Evolutionary conservation across 2,113 vertebrate species (phyloP), one percentile per base, ranked within the genome.

Genomic region (Hystrix brachyura): DNA sequence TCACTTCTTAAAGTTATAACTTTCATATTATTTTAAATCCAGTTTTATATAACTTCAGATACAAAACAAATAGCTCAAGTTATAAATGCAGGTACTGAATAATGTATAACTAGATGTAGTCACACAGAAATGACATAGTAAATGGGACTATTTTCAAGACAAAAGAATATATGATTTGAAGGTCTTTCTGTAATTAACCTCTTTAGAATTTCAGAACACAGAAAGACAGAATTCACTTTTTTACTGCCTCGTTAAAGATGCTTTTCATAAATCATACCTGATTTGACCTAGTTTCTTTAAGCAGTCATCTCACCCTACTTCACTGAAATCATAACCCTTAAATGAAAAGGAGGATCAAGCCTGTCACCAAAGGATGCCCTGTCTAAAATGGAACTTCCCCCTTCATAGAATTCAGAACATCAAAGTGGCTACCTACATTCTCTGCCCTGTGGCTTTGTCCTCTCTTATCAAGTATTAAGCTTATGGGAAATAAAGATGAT

Each of bases 231-330:
- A 94, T 0, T 96, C 62, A 93, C 83, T 97, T 95, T 96, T 67
- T 94, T 81, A 87, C 11, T 94, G 79, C 53, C 57, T 95, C 57
- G 11, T 94, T 97, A 98, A 96, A 80, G 80, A 62, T 91, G 10
- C 57, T 92, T 92, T 95, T 97, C 90, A 96, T 95, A 97, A 95
- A 94, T 94, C 67, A 96, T 79, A 95, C 32, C 80, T 95, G 74
- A 89, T 90, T 93, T 95, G 94, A 94, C 96, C 96, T 96, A 94
- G 51, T 94, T 94, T 96, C 29, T 83, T 89, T 87, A 76, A 96
- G 53, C 18, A 97, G n/a, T 95, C 48, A 62, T 89, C 51, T 93
- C 87, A 89, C 93, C 97, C 94, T 95, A 84, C 87, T 97, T 94
- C 84, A 80, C 72, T 84, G 67, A 96, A 96, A 87, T 87, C 27